These are phyloP conservation scores for Melangyna quadrimaculata DNA, from an alignment of 2,888 invertebrate genomes.

Conservation along the genomic window DNA sequence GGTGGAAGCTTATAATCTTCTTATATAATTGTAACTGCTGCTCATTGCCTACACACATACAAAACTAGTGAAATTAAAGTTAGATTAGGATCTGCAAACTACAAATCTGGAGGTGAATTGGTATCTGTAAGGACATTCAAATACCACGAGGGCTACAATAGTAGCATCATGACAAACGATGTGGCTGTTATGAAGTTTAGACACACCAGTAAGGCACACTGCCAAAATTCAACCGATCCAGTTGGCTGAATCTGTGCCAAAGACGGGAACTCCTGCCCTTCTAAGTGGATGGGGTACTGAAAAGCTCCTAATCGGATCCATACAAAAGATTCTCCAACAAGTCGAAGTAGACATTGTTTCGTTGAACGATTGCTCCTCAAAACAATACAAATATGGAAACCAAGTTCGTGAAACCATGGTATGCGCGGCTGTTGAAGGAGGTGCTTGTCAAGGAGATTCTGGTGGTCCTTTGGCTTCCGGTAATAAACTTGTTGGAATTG, in stretches of 20 bases:
- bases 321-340: slow-evolving; percentile 72
- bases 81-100: slow-evolving; percentile 78
- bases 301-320: slow-evolving; percentile 73
- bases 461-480: slow-evolving; percentile 79
- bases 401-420: slow-evolving; percentile 75
- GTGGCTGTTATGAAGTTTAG: slow-evolving; percentile 80
- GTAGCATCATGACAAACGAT: slow-evolving; percentile 78
- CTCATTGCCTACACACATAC: slow-evolving; percentile 78
- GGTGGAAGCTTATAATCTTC: slow-evolving; percentile 80
- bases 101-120: slow-evolving; percentile 78
- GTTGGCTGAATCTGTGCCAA: slow-evolving; percentile 74
- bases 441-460: slow-evolving; percentile 80
- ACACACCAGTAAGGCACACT: slow-evolving; percentile 74
- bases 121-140: slow-evolving; percentile 75
- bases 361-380: slow-evolving; percentile 62
- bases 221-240: slow-evolving; percentile 73
- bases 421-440: slow-evolving; percentile 75
- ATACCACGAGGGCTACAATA: slow-evolving; percentile 78
- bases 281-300: slow-evolving; percentile 80
- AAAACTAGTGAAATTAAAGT: slow-evolving; percentile 74
- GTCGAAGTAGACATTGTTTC: slow-evolving; percentile 74
- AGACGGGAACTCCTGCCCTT: slow-evolving; percentile 75
- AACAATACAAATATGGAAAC: slow-evolving; percentile 74
- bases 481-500: slow-evolving; percentile 77
- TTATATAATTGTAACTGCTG: slow-evolving; percentile 80